Evolutionary conservation across 1,140 invertebrate species (phyloP).

Genomic region (Orius insidiosus): DNA sequence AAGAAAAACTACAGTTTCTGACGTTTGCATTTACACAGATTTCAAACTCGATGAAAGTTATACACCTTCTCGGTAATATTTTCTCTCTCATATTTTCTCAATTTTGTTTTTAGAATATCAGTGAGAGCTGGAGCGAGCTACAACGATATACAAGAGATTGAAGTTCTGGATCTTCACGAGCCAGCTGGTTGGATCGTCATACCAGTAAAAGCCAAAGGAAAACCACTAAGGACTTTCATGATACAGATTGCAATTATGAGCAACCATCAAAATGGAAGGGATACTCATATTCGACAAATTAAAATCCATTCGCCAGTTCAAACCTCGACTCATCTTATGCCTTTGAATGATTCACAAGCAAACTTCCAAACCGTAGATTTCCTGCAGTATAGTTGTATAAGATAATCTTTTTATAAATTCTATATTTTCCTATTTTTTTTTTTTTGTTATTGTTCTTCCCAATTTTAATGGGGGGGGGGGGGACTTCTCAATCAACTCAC

Average conservation of each 20-base stretch:
- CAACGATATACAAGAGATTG: slow-evolving; percentile 93
- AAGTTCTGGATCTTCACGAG: slow-evolving; percentile 85
- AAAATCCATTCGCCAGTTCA: slow-evolving; percentile 88
- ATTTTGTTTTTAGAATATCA: too few relatives aligned
- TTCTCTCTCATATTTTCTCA: neutral
- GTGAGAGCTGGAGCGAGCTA: slow-evolving; percentile 90
- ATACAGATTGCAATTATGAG: slow-evolving; percentile 92
- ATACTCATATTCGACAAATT: slow-evolving; percentile 94
- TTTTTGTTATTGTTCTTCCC: too few relatives aligned
- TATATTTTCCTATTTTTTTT: too few relatives aligned
- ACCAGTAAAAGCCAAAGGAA: slow-evolving; percentile 70
- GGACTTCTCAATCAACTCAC: too few relatives aligned
- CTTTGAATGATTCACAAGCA: slow-evolving; percentile 31
- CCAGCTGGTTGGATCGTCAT: slow-evolving; percentile 92
- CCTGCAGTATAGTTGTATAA: slow-evolving; percentile 42
- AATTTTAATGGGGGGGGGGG: too few relatives aligned
- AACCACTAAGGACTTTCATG: slow-evolving; percentile 86
- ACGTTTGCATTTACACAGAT: slow-evolving; percentile 94
- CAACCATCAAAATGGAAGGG: slow-evolving; percentile 96
- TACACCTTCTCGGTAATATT: slow-evolving; percentile 65
- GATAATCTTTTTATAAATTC: too few relatives aligned
- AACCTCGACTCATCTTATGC: slow-evolving; percentile 50
- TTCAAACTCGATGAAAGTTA: slow-evolving; percentile 98
- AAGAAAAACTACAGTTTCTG: slow-evolving; percentile 86
- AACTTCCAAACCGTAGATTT: slow-evolving; percentile 68